Percentiles rank a stretch among this genome's conserved stretches.
These are phyloP conservation scores for Pterois miles DNA, from an alignment of 2,797 vertebrate species.

Conservation along the genomic window DNA sequence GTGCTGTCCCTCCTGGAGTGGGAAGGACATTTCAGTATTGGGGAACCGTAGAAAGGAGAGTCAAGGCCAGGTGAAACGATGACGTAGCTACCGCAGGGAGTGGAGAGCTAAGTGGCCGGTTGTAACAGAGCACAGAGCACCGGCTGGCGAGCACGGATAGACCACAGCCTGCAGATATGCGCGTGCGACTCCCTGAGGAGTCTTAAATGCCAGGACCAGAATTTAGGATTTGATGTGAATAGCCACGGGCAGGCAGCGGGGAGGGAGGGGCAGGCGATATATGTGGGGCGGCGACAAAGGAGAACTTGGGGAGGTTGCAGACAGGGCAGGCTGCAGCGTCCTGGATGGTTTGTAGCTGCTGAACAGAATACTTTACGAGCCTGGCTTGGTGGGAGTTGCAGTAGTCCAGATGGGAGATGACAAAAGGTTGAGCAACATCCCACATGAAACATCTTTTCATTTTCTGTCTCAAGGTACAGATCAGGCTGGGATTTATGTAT, in stretches of 20 bases:
- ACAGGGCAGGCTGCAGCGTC: constrained; percentile 27
- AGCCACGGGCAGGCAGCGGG: constrained; percentile 33
- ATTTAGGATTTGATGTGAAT: constrained; percentile 59
- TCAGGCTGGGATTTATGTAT: constrained; percentile 16
- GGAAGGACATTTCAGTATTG: constrained; percentile 38
- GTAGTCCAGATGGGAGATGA: constrained; percentile 36
- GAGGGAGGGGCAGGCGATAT: neutral
- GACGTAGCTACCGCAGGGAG: constrained; percentile 37
- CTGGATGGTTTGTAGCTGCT: constrained; percentile 23
- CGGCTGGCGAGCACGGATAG: constrained; percentile 22
- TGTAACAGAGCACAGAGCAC: constrained; percentile 26
- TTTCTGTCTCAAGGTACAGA: constrained; percentile 30
- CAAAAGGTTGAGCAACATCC: constrained; percentile 29
- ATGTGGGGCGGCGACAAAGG: constrained; percentile 4
- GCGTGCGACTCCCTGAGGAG: constrained; percentile 48
- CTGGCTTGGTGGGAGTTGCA: constrained; percentile 23
- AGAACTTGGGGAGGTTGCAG: constrained; percentile 47
- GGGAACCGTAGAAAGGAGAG: constrained; percentile 22
- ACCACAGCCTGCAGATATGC: constrained; percentile 53
- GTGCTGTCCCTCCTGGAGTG: constrained; percentile 17
- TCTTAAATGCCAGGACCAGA: constrained; percentile 49
- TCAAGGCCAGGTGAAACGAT: constrained; percentile 56
- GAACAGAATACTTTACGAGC: constrained; percentile 35
- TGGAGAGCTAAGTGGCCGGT: constrained; percentile 33
- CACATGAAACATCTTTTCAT: constrained; percentile 41